Evolutionary conservation across 2,888 invertebrate genomes (phyloP).

Genomic region (Silvanus unidentatus): DNA sequence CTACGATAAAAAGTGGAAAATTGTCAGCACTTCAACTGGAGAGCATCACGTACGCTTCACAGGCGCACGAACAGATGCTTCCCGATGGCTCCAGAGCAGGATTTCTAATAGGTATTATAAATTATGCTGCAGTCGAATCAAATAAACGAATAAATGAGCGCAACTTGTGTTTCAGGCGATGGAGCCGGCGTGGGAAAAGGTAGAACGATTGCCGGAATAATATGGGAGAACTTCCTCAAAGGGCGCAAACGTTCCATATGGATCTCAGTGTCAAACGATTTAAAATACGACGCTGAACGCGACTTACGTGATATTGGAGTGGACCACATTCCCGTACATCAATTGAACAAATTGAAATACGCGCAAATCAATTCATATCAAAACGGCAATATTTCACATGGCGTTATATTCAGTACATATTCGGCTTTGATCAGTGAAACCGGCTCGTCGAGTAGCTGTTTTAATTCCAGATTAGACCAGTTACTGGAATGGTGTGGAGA

Average conservation of each 20-base stretch:
- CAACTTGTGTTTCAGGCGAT: constrained; percentile 69
- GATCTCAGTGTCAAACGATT: constrained; percentile 96
- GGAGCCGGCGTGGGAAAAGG: constrained; percentile 97
- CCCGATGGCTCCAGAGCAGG: constrained; percentile 89
- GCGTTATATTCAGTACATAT: constrained; percentile 92
- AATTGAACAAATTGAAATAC: constrained; percentile 93
- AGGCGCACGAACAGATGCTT: constrained; percentile 86
- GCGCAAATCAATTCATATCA: no score
- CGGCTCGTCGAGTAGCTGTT: constrained; percentile 74
- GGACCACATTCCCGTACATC: constrained; percentile 75
- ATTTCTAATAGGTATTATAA: constrained; percentile 87
- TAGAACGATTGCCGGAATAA: constrained; percentile 93
- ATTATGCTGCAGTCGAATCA: no score
- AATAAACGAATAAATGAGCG: no score
- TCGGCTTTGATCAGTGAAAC: constrained; percentile 96
- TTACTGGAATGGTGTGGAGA: constrained; percentile 96
- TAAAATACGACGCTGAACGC: constrained; percentile 93
- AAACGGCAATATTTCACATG: constrained; percentile 43
- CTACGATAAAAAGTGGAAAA: constrained; percentile 73
- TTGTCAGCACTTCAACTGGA: constrained; percentile 94
- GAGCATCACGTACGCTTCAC: constrained; percentile 92
- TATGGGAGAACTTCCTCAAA: constrained; percentile 90
- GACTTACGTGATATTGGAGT: constrained; percentile 95
- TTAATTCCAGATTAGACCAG: constrained; percentile 88
- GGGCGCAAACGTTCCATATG: constrained; percentile 91